A percentile compares a stretch with the other conserved stretches of the same genome.
phyloP scores from a whole-genome alignment of 2,797 vertebrate genomes.

The Takifugu rubripes region DNA sequence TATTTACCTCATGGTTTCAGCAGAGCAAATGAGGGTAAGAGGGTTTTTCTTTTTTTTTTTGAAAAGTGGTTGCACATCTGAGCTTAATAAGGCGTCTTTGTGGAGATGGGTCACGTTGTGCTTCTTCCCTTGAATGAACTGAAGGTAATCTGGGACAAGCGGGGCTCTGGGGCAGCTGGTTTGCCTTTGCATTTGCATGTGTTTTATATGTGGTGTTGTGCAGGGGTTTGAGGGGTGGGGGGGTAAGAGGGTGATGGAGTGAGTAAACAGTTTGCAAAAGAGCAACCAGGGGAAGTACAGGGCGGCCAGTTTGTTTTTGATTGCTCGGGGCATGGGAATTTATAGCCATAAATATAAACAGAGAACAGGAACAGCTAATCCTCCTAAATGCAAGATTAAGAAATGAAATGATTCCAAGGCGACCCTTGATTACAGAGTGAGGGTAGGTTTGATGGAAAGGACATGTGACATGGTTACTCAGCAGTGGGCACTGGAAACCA shows the following conservation, averaged over 20 bases:
- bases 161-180: slow-evolving; percentile 43
- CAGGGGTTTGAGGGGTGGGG: slow-evolving; percentile 12
- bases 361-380: slow-evolving; percentile 59
- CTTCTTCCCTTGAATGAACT: slow-evolving; percentile 66
- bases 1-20: slow-evolving; percentile 52
- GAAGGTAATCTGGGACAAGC: slow-evolving; percentile 60
- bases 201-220: slow-evolving; percentile 27
- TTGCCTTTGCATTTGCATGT: slow-evolving; percentile 25
- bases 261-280: slow-evolving; percentile 63
- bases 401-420: slow-evolving; percentile 60
- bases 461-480: slow-evolving; percentile 47
- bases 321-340: slow-evolving; percentile 56
- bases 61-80: slow-evolving; percentile 63
- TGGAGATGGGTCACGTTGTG: slow-evolving; percentile 61
- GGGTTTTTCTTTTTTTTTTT: slow-evolving; percentile 37
- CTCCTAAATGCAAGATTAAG: slow-evolving; percentile 59
- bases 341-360: slow-evolving; percentile 76
- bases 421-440: slow-evolving; percentile 65
- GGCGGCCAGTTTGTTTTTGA: slow-evolving; percentile 67
- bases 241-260: slow-evolving; percentile 42
- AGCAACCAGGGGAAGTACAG: slow-evolving; percentile 50
- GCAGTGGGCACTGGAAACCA: slow-evolving; percentile 36
- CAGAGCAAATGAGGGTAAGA: slow-evolving; percentile 57
- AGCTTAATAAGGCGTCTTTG: slow-evolving; percentile 61
- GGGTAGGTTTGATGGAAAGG: slow-evolving; percentile 53